Conservation (phyloP, 2,888 invertebrate species). For the Dyspetes luteomarginatus region DNA sequence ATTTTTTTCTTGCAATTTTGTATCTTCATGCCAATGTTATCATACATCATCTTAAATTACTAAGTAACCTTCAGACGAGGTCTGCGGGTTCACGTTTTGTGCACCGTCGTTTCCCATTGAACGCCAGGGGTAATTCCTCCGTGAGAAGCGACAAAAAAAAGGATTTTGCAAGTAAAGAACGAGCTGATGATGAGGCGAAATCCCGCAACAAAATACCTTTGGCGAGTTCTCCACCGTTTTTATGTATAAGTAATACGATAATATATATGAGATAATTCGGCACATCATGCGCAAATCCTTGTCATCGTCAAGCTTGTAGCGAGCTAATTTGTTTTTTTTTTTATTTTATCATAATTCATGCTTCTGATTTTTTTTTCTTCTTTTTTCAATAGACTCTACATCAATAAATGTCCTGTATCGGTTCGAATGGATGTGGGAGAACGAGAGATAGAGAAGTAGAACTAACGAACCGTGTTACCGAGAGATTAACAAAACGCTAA, state of each 20-base stretch:
- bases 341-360: too few relatives aligned
- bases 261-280: too few relatives aligned
- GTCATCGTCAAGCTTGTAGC: too few relatives aligned
- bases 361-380: not conserved
- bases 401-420: too few relatives aligned
- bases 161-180: not conserved
- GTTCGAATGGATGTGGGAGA: too few relatives aligned
- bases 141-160: slow-evolving; percentile 12
- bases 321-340: too few relatives aligned
- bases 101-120: not conserved
- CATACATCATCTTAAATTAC: not conserved
- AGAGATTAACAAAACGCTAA: slow-evolving; percentile 26
- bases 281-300: too few relatives aligned
- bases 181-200: slow-evolving; percentile 27
- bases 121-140: slow-evolving; percentile 18
- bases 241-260: too few relatives aligned
- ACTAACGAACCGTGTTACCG: slow-evolving; percentile 16
- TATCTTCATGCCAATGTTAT: not conserved
- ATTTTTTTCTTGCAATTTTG: not conserved
- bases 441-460: not conserved
- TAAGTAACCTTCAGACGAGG: slow-evolving; percentile 11
- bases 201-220: not conserved
- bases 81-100: slow-evolving; percentile 1
- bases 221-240: not conserved
- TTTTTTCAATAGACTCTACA: too few relatives aligned